Evolutionary conservation across 92 coral and sea anemone genomes (phyloP).

Genomic region (Hydrozoanthus gracilis): DNA sequence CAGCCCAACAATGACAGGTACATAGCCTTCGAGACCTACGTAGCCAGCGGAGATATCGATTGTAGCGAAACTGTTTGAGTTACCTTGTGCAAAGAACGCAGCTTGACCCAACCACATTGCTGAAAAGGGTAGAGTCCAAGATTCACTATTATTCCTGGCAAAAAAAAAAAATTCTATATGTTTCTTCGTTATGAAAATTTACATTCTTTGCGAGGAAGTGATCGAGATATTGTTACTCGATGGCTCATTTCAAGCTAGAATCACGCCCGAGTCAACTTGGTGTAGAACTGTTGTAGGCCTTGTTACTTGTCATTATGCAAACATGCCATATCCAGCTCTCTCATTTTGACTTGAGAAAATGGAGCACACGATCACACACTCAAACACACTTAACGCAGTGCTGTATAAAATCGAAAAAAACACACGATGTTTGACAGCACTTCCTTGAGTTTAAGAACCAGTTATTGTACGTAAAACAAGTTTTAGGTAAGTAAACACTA

Average conservation of each 20-base stretch:
- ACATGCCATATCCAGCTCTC: not conserved
- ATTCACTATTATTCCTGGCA: slow-evolving; percentile 50
- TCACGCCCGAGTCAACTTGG: not conserved
- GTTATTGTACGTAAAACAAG: no score
- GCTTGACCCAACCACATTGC: slow-evolving; percentile 88
- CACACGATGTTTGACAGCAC: no score
- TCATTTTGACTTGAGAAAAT: no score
- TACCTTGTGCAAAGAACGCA: slow-evolving; percentile 85
- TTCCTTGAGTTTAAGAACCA: no score
- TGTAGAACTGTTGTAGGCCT: not conserved
- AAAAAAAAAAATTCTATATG: not conserved
- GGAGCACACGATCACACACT: no score
- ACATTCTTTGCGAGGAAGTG: not conserved
- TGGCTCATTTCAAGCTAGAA: not conserved
- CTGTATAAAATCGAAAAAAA: no score
- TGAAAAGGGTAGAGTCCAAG: slow-evolving; percentile 63
- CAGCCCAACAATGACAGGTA: slow-evolving; percentile 63
- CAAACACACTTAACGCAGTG: no score
- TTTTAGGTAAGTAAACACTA: no score
- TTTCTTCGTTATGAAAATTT: not conserved
- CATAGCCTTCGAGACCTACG: slow-evolving; percentile 83
- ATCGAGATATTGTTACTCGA: not conserved
- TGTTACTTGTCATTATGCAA: not conserved
- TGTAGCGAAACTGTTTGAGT: slow-evolving; percentile 93
- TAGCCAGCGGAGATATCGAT: slow-evolving; percentile 95